Evolutionary conservation across 2,888 invertebrate species (phyloP).

Genomic region (Parnassius mnemosyne): DNA sequence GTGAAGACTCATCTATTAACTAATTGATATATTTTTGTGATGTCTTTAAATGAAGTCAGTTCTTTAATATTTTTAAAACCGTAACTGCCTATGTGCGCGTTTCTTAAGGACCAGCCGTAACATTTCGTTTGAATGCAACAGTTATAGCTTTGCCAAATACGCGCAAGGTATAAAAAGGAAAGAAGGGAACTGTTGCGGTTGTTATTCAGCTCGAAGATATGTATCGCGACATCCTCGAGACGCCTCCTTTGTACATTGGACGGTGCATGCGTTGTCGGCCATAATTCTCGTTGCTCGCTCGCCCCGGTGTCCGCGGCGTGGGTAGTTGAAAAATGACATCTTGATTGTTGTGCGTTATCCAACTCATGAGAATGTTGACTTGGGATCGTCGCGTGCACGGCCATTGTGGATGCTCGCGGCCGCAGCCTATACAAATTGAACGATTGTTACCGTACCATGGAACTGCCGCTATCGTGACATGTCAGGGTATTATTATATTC

Average conservation of each 20-base stretch:
- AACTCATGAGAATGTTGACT: constrained; percentile 74
- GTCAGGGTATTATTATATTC: constrained; percentile 68
- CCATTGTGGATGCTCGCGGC: constrained; percentile 63
- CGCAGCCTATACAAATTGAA: constrained; percentile 74
- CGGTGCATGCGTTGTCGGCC: constrained; percentile 72
- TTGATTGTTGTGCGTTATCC: constrained; percentile 80
- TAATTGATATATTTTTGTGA: no score
- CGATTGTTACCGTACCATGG: constrained; percentile 73
- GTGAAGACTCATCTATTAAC: no score
- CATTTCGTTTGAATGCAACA: constrained; percentile 11
- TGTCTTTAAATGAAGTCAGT: no score
- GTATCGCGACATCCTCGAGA: constrained; percentile 68
- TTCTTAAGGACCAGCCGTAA: neutral
- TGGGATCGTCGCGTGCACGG: constrained; percentile 66
- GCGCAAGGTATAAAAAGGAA: constrained; percentile 55
- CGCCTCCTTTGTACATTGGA: constrained; percentile 68
- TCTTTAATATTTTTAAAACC: no score
- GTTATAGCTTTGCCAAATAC: constrained; percentile 42
- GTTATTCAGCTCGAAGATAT: constrained; percentile 67
- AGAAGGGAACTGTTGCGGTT: constrained; percentile 55
- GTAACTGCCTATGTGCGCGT: no score
- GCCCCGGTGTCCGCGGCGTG: constrained; percentile 65
- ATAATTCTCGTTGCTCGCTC: constrained; percentile 70
- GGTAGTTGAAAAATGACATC: constrained; percentile 81
- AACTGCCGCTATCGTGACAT: constrained; percentile 71